Conservation (phyloP, 2,888 invertebrate species). For the Polietes domitor region DNA sequence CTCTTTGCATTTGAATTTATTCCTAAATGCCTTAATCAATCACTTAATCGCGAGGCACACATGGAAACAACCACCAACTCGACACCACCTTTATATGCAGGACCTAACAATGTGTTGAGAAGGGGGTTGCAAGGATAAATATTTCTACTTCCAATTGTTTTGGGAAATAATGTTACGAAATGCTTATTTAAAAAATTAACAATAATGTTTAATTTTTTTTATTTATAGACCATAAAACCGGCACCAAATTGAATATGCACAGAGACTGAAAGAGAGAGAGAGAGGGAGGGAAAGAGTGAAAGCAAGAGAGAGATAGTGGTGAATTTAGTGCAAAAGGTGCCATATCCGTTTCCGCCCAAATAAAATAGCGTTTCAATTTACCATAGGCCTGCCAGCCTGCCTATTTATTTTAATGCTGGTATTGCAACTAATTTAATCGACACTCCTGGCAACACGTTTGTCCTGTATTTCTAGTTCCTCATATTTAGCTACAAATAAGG, state of each 20-base stretch:
- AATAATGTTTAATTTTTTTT: slow-evolving; percentile 9
- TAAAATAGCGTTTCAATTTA: not conserved
- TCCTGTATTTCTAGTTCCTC: slow-evolving; percentile 18
- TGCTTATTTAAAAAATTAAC: slow-evolving; percentile 40
- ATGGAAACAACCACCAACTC: slow-evolving; percentile 19
- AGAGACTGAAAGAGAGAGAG: not conserved
- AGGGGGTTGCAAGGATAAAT: slow-evolving; percentile 38
- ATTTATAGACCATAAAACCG: not conserved
- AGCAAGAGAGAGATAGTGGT: not conserved
- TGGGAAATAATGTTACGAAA: too few relatives aligned
- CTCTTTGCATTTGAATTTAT: slow-evolving; percentile 11
- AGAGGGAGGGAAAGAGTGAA: not conserved
- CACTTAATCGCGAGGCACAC: slow-evolving; percentile 41
- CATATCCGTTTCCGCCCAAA: slow-evolving; percentile 52
- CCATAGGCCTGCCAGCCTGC: too few relatives aligned
- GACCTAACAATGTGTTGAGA: slow-evolving; percentile 6
- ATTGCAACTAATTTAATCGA: slow-evolving; percentile 48
- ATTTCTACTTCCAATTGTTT: not conserved
- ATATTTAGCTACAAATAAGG: not conserved
- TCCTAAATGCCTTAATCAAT: slow-evolving; percentile 51
- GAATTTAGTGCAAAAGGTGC: slow-evolving; percentile 47
- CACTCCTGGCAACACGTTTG: slow-evolving; percentile 49
- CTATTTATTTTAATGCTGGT: too few relatives aligned
- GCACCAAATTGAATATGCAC: not conserved
- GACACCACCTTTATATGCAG: not conserved